Percentiles rank a stretch among this genome's conserved stretches.
Evolutionary conservation across 2,888 invertebrate genomes (phyloP).

Genomic region (Amphipoea lucens): DNA sequence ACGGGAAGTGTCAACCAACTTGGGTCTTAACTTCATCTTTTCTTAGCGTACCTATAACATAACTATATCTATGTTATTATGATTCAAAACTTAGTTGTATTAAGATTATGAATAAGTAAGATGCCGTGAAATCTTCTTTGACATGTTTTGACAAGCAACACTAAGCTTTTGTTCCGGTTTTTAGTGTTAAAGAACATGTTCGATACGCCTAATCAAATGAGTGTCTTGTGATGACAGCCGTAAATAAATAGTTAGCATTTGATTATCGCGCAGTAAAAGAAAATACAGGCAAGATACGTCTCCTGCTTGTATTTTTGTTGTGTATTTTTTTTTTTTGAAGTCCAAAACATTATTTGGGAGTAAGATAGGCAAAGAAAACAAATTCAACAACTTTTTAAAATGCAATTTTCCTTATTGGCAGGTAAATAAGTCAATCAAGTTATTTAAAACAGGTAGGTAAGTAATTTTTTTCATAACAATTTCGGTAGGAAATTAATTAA

Average conservation of each 20-base stretch:
- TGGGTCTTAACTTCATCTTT: too few relatives aligned
- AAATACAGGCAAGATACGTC: background rate
- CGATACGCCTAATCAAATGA: conserved; percentile 8
- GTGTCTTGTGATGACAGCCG: conserved; percentile 21
- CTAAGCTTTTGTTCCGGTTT: conserved; percentile 18
- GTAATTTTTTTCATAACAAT: too few relatives aligned
- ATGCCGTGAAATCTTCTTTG: background rate
- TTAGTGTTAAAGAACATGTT: conserved; percentile 32
- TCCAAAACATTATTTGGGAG: too few relatives aligned
- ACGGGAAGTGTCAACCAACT: too few relatives aligned
- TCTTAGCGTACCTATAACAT: background rate
- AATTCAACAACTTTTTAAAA: too few relatives aligned
- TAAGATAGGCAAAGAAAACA: too few relatives aligned
- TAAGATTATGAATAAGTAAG: background rate
- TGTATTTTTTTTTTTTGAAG: too few relatives aligned
- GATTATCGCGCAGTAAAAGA: background rate
- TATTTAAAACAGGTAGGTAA: background rate
- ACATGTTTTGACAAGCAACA: conserved; percentile 26
- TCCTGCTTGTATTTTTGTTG: background rate
- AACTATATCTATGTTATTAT: background rate
- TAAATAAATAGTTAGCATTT: conserved; percentile 12
- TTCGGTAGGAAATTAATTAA: too few relatives aligned
- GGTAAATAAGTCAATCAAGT: too few relatives aligned
- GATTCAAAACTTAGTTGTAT: background rate
- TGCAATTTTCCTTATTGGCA: too few relatives aligned